Percentiles rank a stretch among this genome's conserved stretches.
Evolutionary conservation across 53 echinoderm and acorn worm species (phyloP).

Genomic region (Zoroaster sp.): DNA sequence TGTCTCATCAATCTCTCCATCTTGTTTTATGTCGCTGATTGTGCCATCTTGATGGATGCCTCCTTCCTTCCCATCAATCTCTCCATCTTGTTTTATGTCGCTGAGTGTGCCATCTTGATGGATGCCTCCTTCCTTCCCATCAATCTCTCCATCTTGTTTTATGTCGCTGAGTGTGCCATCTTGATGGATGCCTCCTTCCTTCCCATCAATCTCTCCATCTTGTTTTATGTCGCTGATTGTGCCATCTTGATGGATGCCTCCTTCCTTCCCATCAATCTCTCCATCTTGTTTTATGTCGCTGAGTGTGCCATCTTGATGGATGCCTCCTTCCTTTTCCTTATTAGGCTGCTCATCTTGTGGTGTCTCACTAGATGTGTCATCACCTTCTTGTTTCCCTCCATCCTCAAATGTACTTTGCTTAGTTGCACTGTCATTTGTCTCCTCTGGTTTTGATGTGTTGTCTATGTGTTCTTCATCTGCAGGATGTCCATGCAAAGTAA

Average conservation of each 20-base stretch:
- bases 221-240: neutral
- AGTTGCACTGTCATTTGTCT: neutral
- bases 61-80: neutral
- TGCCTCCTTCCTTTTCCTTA: neutral
- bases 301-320: slow-evolving; percentile 28
- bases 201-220: neutral
- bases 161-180: neutral
- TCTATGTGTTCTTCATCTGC: slow-evolving; percentile 14
- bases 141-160: neutral
- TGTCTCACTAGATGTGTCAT: neutral
- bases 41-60: neutral
- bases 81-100: neutral
- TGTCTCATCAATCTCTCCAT: neutral
- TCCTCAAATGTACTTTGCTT: neutral
- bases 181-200: neutral
- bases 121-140: neutral
- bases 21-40: neutral
- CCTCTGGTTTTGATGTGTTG: neutral
- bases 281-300: neutral
- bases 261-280: neutral
- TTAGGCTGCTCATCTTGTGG: neutral
- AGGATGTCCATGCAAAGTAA: too few species aligned
- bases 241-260: neutral
- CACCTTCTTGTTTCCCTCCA: neutral
- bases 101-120: slow-evolving; percentile 10